Conservation (phyloP, 2,888 invertebrate genomes). For the Acleris sparsana region DNA sequence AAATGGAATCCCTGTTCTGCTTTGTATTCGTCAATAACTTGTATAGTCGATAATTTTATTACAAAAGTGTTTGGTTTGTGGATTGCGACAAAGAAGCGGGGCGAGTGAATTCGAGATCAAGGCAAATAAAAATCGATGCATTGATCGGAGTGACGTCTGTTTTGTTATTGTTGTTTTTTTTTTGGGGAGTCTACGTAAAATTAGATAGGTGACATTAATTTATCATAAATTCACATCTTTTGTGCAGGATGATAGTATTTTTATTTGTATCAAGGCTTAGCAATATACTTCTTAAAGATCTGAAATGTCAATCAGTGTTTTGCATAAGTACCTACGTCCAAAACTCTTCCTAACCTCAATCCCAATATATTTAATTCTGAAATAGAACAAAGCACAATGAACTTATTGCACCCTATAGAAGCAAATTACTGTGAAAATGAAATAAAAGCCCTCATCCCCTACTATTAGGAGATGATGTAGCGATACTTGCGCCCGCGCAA, state of each 20-base stretch:
- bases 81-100: conserved; percentile 54
- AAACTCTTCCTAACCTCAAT: conserved; percentile 62
- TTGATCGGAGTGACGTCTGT: conserved; percentile 32
- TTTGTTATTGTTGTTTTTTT: conserved; percentile 45
- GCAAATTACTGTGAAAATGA: conserved; percentile 82
- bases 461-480: conserved; percentile 82
- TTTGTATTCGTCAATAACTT: conserved; percentile 49
- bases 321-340: background rate
- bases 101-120: conserved; percentile 53
- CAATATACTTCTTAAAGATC: no score
- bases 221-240: no score
- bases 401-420: conserved; percentile 67
- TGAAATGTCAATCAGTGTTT: background rate
- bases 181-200: conserved; percentile 62
- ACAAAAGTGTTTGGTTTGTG: conserved; percentile 65
- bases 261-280: no score
- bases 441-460: conserved; percentile 80
- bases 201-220: no score
- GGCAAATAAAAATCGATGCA: conserved; percentile 59
- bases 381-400: conserved; percentile 73
- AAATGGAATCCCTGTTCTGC: conserved; percentile 67
- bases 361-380: conserved; percentile 76
- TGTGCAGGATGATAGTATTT: no score
- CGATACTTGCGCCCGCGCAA: conserved; percentile 77
- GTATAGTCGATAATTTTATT: conserved; percentile 54